Conservation (phyloP, 2,113 vertebrate species). For the Calyptommatus sinebrachiatus region DNA sequence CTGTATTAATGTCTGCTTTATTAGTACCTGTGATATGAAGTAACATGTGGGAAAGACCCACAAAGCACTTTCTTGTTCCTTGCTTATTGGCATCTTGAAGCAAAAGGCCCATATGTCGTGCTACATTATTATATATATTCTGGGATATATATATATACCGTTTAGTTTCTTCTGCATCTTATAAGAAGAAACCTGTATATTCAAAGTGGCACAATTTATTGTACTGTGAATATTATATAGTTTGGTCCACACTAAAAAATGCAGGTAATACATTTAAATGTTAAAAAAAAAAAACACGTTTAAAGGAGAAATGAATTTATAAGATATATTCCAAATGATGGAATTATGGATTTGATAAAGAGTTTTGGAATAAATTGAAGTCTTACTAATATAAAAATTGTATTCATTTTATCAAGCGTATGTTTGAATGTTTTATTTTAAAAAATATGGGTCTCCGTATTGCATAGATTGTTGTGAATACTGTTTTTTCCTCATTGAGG, state of each 20-base stretch:
- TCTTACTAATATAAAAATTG: constrained; percentile 32
- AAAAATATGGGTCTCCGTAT: constrained; percentile 27
- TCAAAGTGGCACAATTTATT: background rate
- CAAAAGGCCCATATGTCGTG: background rate
- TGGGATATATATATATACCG: rapidly evolving
- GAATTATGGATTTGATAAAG: constrained; percentile 12
- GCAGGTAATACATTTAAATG: constrained; percentile 61
- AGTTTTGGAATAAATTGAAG: constrained; percentile 43
- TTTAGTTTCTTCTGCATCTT: constrained; percentile 4
- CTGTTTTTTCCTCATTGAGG: constrained; percentile 35
- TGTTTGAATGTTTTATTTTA: constrained; percentile 40
- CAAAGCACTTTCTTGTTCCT: background rate
- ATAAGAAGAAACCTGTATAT: background rate
- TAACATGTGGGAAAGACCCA: rapidly evolving
- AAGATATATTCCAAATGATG: constrained; percentile 48
- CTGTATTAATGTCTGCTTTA: background rate
- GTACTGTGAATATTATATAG: constrained; percentile 55
- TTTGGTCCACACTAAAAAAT: constrained; percentile 48
- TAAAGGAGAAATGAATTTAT: constrained; percentile 43
- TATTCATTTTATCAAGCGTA: constrained; percentile 8
- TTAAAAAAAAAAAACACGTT: constrained; percentile 17
- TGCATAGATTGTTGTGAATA: constrained; percentile 23
- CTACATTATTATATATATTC: rapidly evolving
- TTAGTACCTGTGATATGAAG: rapidly evolving
- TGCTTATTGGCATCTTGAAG: rapidly evolving